Evolutionary conservation across 2,888 invertebrate species (phyloP), one percentile per base, ranked within the genome.

Genomic region (Ariolimax columbianus): DNA sequence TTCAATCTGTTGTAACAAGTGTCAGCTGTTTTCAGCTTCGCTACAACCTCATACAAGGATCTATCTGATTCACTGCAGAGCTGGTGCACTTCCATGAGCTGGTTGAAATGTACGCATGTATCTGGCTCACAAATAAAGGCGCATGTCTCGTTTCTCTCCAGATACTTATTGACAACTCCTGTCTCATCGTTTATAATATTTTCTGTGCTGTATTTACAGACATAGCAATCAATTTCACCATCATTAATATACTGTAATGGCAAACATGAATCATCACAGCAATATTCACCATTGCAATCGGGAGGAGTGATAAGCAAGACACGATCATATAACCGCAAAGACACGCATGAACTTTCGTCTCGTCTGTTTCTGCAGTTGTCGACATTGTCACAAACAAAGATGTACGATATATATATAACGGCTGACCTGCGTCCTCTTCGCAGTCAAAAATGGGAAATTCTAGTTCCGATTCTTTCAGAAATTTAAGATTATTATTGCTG

Each of bases 191-290:
- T 38, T 1, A 72, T 7, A 9, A 3, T 3, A 3, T 40, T 26
- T 4, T 1, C 23, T 36, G 11, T 38, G 1, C 23, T 19, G 26
- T 26, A 26, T 23, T 6, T 1, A 23, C 38, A 36, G 9, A 38
- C 7, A 38, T 19, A 26, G 11, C 72, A 72, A 40, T 72, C 72
- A 40, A 72, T 40, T 38, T 72, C 40, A 0, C 72, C 72, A 40
- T 72, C 72, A 72, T 72, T 72, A 11, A 72, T 2, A 17, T 7
- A 75, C 26, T 75, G 51, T 33, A 33, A 19, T 2, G 33, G 51
- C 30, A 75, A n/a, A 51, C 47, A 75, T 19, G 75, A 75, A 75
- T 51, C 47, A 30, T 75, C 51, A 33, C 51, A 19, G 14, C 75
- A 47, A 30, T n/a, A 17, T 51, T 9, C 6, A 75, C 47, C 19